Percentiles rank a stretch among this genome's conserved stretches.
These are phyloP conservation scores for Pediacus dermestoides DNA, from an alignment of 2,888 invertebrate genomes.

Conservation along the genomic window DNA sequence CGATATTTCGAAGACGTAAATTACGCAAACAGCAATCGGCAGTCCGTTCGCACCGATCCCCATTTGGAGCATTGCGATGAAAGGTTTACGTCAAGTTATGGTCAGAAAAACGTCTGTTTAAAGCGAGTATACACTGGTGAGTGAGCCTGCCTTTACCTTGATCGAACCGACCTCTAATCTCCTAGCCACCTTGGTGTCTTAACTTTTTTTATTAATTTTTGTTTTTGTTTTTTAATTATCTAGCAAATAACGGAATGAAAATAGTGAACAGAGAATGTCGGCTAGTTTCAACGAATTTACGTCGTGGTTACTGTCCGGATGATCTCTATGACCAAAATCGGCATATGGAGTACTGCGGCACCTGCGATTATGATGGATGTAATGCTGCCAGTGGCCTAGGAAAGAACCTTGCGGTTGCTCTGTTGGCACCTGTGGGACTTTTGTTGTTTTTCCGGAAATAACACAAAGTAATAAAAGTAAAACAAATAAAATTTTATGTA, in stretches of 20 bases:
- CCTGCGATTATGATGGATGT: constrained; percentile 29
- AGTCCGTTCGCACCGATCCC: constrained; percentile 23
- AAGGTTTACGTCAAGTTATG: constrained; percentile 21
- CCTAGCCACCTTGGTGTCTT: no score
- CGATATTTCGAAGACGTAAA: constrained; percentile 3
- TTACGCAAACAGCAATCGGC: constrained; percentile 13
- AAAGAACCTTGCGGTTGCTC: constrained; percentile 12
- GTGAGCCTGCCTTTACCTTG: no score
- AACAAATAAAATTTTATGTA: no score
- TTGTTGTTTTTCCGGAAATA: constrained; percentile 13
- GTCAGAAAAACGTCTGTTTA: constrained; percentile 30
- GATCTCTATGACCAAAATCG: constrained; percentile 18
- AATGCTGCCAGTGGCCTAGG: constrained; percentile 21
- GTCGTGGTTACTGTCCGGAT: constrained; percentile 28
- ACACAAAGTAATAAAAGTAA: no score
- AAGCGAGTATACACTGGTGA: constrained; percentile 29
- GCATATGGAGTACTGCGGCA: constrained; percentile 25
- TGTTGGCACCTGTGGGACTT: constrained; percentile 16
- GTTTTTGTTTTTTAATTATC: constrained; percentile 15
- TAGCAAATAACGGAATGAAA: constrained; percentile 21
- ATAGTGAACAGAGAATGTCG: constrained; percentile 29
- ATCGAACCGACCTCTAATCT: no score
- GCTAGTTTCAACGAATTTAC: constrained; percentile 22
- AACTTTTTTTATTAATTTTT: no score
- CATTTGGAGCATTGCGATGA: constrained; percentile 26